phyloP scores from a whole-genome alignment of 2,113 vertebrate genomes.

The Ciconia stormi region DNA sequence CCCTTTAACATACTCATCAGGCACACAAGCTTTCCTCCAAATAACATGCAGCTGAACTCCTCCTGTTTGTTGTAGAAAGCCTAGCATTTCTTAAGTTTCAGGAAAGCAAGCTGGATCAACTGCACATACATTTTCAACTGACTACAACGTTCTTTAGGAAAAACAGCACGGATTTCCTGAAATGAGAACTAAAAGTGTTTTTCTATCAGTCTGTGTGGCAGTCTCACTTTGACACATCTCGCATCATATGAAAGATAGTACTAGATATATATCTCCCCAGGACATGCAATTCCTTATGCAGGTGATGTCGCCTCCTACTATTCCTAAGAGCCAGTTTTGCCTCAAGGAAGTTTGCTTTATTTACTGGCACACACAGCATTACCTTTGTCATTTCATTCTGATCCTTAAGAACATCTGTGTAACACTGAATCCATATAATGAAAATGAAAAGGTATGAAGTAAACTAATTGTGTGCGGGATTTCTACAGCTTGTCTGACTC shows the following conservation, averaged over 20 bases:
- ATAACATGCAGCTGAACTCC: conserved; percentile 42
- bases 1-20: conserved; percentile 67
- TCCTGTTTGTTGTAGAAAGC: conserved; percentile 4
- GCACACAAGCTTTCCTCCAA: conserved; percentile 63
- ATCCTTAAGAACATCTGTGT: conserved; percentile 33
- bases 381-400: conserved; percentile 24
- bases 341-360: conserved; percentile 21
- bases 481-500: conserved; percentile 23
- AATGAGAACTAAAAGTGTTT: conserved; percentile 54
- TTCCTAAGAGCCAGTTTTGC: conserved; percentile 41
- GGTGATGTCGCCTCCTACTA: conserved; percentile 35
- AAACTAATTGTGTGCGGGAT: conserved; percentile 12
- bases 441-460: conserved; percentile 30
- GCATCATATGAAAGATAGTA: conserved; percentile 30
- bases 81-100: conserved; percentile 15
- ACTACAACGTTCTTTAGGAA: conserved; percentile 40
- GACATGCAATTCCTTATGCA: conserved; percentile 7
- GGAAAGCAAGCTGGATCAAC: conserved; percentile 60
- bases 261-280: conserved; percentile 44
- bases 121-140: conserved; percentile 39
- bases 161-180: conserved; percentile 22
- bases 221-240: conserved; percentile 50
- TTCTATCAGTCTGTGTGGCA: conserved; percentile 34
- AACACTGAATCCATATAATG: conserved; percentile 40
- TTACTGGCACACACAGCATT: conserved; percentile 46